A percentile compares a stretch with the other conserved stretches of the same genome.
Evolutionary conservation across 2,888 invertebrate species (phyloP).

Genomic region (Barypeithes pellucidus): DNA sequence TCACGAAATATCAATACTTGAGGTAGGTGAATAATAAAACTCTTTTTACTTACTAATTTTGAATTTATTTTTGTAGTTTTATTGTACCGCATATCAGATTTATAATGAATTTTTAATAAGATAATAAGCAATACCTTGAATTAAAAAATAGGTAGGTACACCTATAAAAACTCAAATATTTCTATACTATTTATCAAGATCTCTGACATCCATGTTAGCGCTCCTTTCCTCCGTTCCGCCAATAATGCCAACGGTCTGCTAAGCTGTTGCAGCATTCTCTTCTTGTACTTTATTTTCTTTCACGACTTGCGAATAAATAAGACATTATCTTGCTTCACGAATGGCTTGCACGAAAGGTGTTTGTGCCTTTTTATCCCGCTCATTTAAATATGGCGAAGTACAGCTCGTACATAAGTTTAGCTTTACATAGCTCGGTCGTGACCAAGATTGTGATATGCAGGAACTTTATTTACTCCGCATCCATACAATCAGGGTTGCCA

Average conservation of each 20-base stretch:
- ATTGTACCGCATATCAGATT: no score
- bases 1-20: no score
- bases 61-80: no score
- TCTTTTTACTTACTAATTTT: no score
- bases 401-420: constrained; percentile 45
- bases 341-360: constrained; percentile 61
- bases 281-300: constrained; percentile 51
- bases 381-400: constrained; percentile 54
- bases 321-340: constrained; percentile 57
- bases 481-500: no score
- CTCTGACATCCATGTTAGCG: constrained; percentile 1
- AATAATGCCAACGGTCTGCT: constrained; percentile 36
- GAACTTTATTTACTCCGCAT: no score
- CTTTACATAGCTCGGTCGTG: constrained; percentile 37
- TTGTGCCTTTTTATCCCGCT: constrained; percentile 52
- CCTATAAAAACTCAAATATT: no score
- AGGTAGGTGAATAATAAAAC: no score
- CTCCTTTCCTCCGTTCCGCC: constrained; percentile 54
- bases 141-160: no score
- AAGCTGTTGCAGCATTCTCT: constrained; percentile 42
- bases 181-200: neutral
- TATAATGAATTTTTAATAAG: no score
- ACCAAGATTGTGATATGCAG: constrained; percentile 39
- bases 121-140: no score
- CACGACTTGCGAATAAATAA: constrained; percentile 57